Base-by-base conservation (phyloP, 2,113 vertebrate genomes). In the Bujurquina vittata region DNA sequence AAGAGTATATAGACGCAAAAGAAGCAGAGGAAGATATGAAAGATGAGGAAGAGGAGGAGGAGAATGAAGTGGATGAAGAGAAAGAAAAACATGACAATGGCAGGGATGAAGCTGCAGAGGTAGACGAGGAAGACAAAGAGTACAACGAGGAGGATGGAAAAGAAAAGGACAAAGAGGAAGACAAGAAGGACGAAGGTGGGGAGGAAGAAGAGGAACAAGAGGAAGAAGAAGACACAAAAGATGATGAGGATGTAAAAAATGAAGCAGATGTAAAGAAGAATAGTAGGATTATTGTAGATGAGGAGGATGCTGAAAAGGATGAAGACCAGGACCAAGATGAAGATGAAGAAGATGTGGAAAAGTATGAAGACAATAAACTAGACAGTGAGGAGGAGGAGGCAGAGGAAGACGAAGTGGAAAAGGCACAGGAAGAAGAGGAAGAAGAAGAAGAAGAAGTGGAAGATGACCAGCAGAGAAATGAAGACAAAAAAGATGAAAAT, bases 401-500 rank as follows among this genome's bases (percentile, higher is more conserved):
- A 3, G 10, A 62, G 1, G 29, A 29, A 12, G 11, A 29, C 4
- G 20, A 75, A 0, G 60, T 5, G 1, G 7, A 81, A 5, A 11
- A 26, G 8, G 7, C 20, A 1, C 2, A 37, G 0, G 5, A 9
- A 0, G 8, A 56, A 0, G 17, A 79, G 2, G 9, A 55, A 0
- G 6, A 43, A 1, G 33, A 67, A 3, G n/a, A 43, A 10, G 6
- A 40, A 0, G 33, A 11, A 1, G 14, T 7, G 0, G 3, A 60
- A 20, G 17, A 40, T 0, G 15, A 49, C 3, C 7, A 73, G 1
- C 33, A 61, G 12, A 31, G 31, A 12, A 49, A 62, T 4, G 37
- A 46, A 26, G 57, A 74, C 17, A 14, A 43, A n/a, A 20, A 40
- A 15, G n/a, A 75, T 2, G 31, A 75, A 23, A 31, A 31, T 4